Conservation (phyloP, 2,888 invertebrate genomes). For the Amphipoea lucens region DNA sequence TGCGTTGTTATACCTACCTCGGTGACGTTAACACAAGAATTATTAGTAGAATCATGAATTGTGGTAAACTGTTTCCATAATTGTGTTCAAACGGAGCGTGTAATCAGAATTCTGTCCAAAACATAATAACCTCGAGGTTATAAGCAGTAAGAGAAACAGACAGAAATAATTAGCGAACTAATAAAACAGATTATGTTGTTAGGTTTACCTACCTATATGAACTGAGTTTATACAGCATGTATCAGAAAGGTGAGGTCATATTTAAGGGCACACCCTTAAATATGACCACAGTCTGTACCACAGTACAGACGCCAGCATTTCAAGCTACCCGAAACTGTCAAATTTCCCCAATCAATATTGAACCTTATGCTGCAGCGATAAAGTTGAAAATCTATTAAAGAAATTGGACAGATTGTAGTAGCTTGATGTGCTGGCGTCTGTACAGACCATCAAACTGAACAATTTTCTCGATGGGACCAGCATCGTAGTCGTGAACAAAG, state of each 20-base stretch:
- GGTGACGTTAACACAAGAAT: constrained; percentile 25
- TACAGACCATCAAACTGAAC: not conserved
- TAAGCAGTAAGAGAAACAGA: constrained; percentile 43
- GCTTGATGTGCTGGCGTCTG: not conserved
- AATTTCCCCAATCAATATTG: too few relatives aligned
- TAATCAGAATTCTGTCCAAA: constrained; percentile 59
- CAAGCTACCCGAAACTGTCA: too few relatives aligned
- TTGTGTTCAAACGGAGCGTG: constrained; percentile 40
- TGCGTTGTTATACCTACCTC: constrained; percentile 3
- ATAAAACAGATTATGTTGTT: constrained; percentile 31
- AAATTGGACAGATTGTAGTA: too few relatives aligned
- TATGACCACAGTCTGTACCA: too few relatives aligned
- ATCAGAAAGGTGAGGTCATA: not conserved
- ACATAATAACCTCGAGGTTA: constrained; percentile 51
- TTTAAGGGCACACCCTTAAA: too few relatives aligned
- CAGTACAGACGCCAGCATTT: too few relatives aligned
- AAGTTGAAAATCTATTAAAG: too few relatives aligned
- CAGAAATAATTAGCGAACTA: constrained; percentile 47
- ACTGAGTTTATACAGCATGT: not conserved
- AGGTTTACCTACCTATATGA: not conserved
- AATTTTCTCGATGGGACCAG: not conserved
- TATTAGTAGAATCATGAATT: constrained; percentile 37
- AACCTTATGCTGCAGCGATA: too few relatives aligned
- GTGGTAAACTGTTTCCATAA: constrained; percentile 41
- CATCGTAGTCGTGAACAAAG: not conserved